These are phyloP conservation scores for Chiridota heheva DNA, from an alignment of 35 echinoderm and acorn worm genomes.

Conservation along the genomic window DNA sequence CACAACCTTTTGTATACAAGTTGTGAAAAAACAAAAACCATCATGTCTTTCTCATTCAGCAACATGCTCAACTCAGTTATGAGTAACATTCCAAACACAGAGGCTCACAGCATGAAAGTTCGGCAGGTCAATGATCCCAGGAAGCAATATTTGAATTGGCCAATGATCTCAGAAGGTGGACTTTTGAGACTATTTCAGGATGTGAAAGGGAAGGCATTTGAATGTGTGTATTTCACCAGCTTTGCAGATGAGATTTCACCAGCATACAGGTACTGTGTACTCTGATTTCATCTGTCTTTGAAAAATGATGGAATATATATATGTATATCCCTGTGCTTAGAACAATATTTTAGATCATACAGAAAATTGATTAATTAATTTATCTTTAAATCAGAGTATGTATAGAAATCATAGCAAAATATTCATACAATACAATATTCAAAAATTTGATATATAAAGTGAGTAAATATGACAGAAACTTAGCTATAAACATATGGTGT, in stretches of 20 bases:
- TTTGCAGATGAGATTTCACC: background rate
- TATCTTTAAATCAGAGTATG: background rate
- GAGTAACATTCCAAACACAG: conserved; percentile 72
- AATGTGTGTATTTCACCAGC: conserved; percentile 57
- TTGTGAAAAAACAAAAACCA: no score
- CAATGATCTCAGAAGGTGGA: conserved; percentile 37
- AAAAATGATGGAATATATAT: background rate
- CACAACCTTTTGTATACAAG: no score
- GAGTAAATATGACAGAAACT: no score
- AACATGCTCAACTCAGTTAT: conserved; percentile 58
- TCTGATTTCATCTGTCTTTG: background rate
- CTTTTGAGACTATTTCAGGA: conserved; percentile 64
- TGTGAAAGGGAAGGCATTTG: conserved; percentile 69
- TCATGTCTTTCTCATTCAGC: conserved; percentile 21
- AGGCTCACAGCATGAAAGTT: conserved; percentile 66
- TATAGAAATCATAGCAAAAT: no score
- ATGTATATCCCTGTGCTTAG: background rate
- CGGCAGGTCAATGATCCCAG: conserved; percentile 61
- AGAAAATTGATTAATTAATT: background rate
- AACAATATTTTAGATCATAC: background rate
- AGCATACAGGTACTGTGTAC: conserved; percentile 56
- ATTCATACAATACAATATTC: no score
- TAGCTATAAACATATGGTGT: no score
- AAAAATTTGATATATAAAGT: no score
- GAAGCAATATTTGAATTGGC: conserved; percentile 43